Base-by-base conservation (phyloP, 2,113 vertebrate species). In the Cyanistes caeruleus region DNA sequence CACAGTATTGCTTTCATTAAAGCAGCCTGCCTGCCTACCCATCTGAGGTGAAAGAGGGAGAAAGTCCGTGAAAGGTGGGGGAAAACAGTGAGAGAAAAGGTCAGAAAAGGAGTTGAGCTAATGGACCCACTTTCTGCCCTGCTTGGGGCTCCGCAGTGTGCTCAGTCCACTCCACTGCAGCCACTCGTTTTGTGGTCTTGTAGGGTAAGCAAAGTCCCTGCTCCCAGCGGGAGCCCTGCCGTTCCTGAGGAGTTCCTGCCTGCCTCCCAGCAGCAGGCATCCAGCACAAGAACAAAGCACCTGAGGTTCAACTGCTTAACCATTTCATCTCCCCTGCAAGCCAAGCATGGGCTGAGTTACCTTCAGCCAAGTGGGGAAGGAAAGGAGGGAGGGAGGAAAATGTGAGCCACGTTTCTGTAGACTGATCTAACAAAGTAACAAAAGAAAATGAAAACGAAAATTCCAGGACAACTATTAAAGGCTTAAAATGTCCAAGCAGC, bases 381-480 rank as follows among this genome's bases (percentile, higher is more conserved):
- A 58, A 76, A 76, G 43, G 41, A 82, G 78, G 43, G 43, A 39
- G 60, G 56, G 44, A 89, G 53, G 60, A 39, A 74, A 90, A 88
- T 5, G 13, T 16, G 92, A 97, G 90, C 89, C 87, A 65, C 25
- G 20, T 90, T 95, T 97, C 88, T 88, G 76, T 19, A 90, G 77
- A 56, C 60, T 59, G 48, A 70, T 74, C 77, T 89, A 92, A 79
- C 65, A 30, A 94, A 91, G 91, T 91, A 93, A 85, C 88, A 91
- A 90, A 95, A 91, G 76, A 69, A 85, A 95, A 90, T 0, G 25
- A 88, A 91, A 90, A 88, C 88, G 92, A 97, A 97, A 96, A 97
- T 93, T 97, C 95, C 91, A 93, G 96, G 97, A 96, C 93, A 92
- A 97, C 96, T 96, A 95, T 96, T 86, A 92, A 76, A 97, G 87